phyloP scores from a whole-genome alignment of 2,888 invertebrate genomes.

The Protonemura montana region DNA sequence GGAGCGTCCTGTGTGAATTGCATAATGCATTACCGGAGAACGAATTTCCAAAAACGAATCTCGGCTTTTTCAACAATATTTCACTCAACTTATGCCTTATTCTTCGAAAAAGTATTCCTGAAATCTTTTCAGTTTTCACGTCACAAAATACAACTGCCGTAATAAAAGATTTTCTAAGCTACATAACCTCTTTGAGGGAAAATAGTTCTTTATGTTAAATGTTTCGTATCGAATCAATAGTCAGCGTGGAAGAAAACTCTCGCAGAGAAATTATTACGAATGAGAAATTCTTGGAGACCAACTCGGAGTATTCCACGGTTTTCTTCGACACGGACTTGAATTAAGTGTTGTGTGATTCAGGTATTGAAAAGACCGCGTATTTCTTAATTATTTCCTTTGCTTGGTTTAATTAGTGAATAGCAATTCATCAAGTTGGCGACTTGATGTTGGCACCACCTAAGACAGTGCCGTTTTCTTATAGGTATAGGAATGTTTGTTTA shows the following conservation, averaged over 20 bases:
- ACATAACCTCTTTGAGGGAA: neutral
- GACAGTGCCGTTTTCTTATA: too few relatives aligned
- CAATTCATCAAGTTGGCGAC: too few relatives aligned
- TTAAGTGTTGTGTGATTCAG: too few relatives aligned
- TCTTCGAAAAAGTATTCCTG: neutral
- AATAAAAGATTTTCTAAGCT: neutral
- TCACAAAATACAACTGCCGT: neutral
- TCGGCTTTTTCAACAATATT: neutral
- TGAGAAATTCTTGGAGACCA: neutral
- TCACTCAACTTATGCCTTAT: neutral
- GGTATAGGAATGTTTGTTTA: too few relatives aligned
- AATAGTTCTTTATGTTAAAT: neutral
- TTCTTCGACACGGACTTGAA: too few relatives aligned
- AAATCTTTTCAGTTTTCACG: neutral
- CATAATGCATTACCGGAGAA: constrained; percentile 34
- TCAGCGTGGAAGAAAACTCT: neutral
- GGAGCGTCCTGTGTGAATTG: constrained; percentile 1
- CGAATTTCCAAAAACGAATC: neutral
- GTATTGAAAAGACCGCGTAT: too few relatives aligned
- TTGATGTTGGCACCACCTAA: too few relatives aligned
- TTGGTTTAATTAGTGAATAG: too few relatives aligned
- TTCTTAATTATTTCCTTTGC: too few relatives aligned
- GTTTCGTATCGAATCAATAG: neutral
- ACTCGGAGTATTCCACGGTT: too few relatives aligned
- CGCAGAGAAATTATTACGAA: neutral